Evolutionary conservation across 92 coral and sea anemone genomes (phyloP), one percentile per base, ranked within the genome.

Genomic region (Porites rus): DNA sequence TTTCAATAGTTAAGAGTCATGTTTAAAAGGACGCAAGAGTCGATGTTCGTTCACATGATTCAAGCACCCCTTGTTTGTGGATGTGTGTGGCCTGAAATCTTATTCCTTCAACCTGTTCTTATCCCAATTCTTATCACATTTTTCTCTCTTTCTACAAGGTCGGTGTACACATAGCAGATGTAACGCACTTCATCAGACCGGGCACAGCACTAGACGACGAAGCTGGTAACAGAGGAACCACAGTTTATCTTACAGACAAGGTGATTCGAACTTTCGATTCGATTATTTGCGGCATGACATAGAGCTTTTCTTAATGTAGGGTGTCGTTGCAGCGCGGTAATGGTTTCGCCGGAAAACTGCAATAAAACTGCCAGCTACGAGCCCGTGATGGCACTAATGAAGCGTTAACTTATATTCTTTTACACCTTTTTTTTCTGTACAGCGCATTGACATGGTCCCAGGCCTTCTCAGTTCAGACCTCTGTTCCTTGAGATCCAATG

Each of bases 371-470:
- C 61, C 61, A 56, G 61, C 3, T 4, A 11, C 61, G 16, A 14
- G 0, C 16, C 3, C 3, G 14, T 10, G 3, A 10, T 10, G 16
- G 60, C 13, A 5, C 22, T 66, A 2, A 1, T 66, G 13, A 22
- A 38, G 24, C 46, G 11, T n/a, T 0, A 17, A 9, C 12, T 28
- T 38, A 25, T 12, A 20, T 31, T 7, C 3, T 72, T 1, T 7
- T 16, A 20, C 53, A 51, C 31, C 18, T 10, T 61, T 71, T 56
- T 2, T 61, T 59, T 1, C 77, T 68, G n/a, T 68, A 12, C 94
- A 94, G 95, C 98, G 99, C 77, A 97, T 97, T 54, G 99, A 97
- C 85, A 97, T 97, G 99, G 97, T 97, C 19, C 99, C 99, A 52
- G 91, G 77, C 10, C 91, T 97, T 24, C 89, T 97, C 51, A 97